Percentiles rank a stretch among this genome's conserved stretches.
These are phyloP conservation scores for Rutpela maculata DNA, from an alignment of 2,888 invertebrate genomes.

Conservation along the genomic window DNA sequence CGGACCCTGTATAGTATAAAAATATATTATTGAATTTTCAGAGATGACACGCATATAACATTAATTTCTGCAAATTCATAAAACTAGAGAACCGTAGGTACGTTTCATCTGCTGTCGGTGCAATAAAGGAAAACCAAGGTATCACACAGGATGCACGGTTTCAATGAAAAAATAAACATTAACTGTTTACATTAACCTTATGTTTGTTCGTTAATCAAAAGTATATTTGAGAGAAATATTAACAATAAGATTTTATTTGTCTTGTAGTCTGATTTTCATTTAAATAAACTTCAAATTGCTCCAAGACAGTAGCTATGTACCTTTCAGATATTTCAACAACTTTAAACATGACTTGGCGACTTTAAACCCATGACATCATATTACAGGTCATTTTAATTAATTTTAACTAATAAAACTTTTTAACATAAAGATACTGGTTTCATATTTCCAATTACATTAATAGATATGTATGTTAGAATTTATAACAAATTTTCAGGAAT, in stretches of 20 bases:
- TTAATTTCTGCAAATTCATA: too few relatives aligned
- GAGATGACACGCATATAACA: too few relatives aligned
- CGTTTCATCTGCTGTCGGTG: not conserved
- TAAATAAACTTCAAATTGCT: slow-evolving; percentile 6
- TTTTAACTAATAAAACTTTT: too few relatives aligned
- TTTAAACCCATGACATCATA: not conserved
- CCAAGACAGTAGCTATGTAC: not conserved
- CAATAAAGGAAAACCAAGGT: not conserved
- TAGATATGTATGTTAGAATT: too few relatives aligned
- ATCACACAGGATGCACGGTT: not conserved
- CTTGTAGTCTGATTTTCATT: slow-evolving; percentile 2
- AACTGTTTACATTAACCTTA: slow-evolving; percentile 20
- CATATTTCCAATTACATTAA: too few relatives aligned
- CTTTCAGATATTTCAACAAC: not conserved
- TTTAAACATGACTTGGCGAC: not conserved
- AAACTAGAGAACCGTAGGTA: too few relatives aligned
- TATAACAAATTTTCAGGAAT: too few relatives aligned
- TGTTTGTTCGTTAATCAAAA: slow-evolving; percentile 8
- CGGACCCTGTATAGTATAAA: too few relatives aligned
- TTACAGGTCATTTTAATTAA: not conserved
- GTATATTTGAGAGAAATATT: slow-evolving; percentile 24
- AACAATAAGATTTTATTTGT: slow-evolving; percentile 13
- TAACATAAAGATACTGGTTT: too few relatives aligned
- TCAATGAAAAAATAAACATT: slow-evolving; percentile 24
- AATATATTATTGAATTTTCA: too few relatives aligned